Conservation (phyloP, 2,797 vertebrate genomes). For the Picus viridis region DNA sequence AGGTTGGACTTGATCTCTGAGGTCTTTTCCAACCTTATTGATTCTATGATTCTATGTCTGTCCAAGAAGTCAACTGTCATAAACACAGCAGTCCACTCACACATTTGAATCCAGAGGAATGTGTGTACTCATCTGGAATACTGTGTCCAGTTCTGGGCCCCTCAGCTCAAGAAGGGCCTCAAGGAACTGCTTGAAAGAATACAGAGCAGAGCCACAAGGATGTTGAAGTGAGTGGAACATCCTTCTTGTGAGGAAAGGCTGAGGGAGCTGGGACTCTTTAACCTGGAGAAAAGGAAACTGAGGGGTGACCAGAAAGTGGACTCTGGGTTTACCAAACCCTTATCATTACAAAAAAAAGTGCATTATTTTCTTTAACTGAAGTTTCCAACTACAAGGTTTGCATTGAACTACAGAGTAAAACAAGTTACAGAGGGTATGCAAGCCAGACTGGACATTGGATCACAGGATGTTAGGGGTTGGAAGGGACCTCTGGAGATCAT, state of each 20-base stretch:
- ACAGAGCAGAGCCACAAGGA: too few relatives aligned
- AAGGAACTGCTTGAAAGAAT: too few relatives aligned
- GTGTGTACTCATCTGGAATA: background rate
- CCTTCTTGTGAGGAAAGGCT: background rate
- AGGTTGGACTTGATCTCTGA: too few relatives aligned
- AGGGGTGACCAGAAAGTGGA: background rate
- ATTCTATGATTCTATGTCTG: too few relatives aligned
- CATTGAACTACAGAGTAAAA: background rate
- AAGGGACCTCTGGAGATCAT: too few relatives aligned
- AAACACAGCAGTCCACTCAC: background rate
- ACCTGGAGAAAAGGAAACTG: too few relatives aligned
- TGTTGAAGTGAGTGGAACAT: too few relatives aligned
- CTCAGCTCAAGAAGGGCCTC: too few relatives aligned
- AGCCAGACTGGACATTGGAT: background rate
- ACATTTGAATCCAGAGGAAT: background rate
- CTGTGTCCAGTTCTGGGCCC: too few relatives aligned
- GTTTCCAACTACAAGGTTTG: background rate
- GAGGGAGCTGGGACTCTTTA: too few relatives aligned
- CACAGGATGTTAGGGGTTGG: background rate
- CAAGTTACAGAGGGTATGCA: background rate
- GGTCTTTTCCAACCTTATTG: too few relatives aligned
- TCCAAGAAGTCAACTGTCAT: background rate
- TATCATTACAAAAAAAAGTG: background rate
- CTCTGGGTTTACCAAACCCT: accelerated
- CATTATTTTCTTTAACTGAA: background rate